phyloP scores from a whole-genome alignment of 1,140 invertebrate genomes.

The Lasioglossum baleicum region DNA sequence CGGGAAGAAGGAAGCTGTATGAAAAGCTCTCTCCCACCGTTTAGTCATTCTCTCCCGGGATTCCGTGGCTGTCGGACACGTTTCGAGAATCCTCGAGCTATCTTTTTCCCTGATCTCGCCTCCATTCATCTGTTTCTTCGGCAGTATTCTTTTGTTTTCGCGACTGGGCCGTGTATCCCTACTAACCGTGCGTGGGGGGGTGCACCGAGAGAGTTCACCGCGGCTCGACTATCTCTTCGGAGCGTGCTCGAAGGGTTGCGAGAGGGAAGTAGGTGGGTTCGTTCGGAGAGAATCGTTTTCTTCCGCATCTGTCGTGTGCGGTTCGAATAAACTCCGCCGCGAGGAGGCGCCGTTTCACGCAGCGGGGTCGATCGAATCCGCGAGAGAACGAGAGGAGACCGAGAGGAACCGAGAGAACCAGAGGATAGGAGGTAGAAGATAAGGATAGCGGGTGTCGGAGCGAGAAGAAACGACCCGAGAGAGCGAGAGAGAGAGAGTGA shows the following conservation, averaged over 20 bases:
- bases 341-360: slow-evolving; percentile 41
- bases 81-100: not conserved
- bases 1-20: slow-evolving; percentile 11
- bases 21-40: slow-evolving; percentile 16
- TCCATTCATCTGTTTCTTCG: not conserved
- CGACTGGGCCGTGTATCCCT: not conserved
- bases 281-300: slow-evolving; percentile 8
- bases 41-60: slow-evolving; percentile 29
- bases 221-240: not conserved
- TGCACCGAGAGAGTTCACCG: not conserved
- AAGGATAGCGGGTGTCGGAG: not conserved
- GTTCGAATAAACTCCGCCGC: slow-evolving; percentile 25
- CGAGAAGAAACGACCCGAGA: not conserved
- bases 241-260: not conserved
- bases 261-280: slow-evolving; percentile 12
- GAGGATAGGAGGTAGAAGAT: too few relatives aligned
- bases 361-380: slow-evolving; percentile 58
- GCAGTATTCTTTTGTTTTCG: not conserved
- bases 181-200: too few relatives aligned
- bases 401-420: too few relatives aligned
- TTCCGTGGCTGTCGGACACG: slow-evolving; percentile 5
- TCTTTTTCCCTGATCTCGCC: not conserved
- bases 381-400: slow-evolving; percentile 13
- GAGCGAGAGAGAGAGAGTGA: not conserved
- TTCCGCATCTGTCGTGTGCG: slow-evolving; percentile 21